Evolutionary conservation across 2,888 invertebrate genomes (phyloP), one percentile per base, ranked within the genome.

Genomic region (Nomada flava): DNA sequence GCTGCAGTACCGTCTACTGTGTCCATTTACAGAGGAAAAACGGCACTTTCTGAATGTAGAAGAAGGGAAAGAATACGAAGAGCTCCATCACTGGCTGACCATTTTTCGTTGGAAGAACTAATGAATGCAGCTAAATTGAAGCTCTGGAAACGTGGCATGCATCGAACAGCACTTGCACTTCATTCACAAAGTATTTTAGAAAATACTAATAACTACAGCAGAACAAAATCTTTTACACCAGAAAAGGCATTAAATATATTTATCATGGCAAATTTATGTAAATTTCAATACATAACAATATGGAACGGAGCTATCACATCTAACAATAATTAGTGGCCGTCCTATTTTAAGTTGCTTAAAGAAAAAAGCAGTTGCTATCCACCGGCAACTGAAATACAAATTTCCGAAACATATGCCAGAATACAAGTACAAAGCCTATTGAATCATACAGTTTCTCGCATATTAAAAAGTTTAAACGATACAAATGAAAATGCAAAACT

Each of bases 171-270:
- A 23, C 68, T 2, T 44, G 11, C n/a, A 11, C 42, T 68, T 57
- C 68, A 11, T 20, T 44, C 44, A 23, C n/a, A 57, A 57, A 20
- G 20, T 44, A 0, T 44, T 44, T 18, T 26, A 13, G 50, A 2
- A 13, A 26, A 26, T 26, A 50, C n/a, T 7, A 50, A 42, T 1
- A 20, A 42, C 4, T 18, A 5, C 5, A 18, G 9, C 15, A 62
- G 42, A 42, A 4, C 5, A 20, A 44, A 42, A 5, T 13, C n/a
- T 3, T 29, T 67, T 15, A 53, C 47, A 29, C 18, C 53, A n/a
- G 52, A 60, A n/a, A 52, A 71, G 52, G 52, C 71, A 23, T 52
- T 71, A 62, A n/a, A n/a, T n/a, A n/a, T n/a, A n/a, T n/a, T n/a
- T 36, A 62, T 62, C 29, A 52, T 52, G 50, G 71, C 71, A 71